Evolutionary conservation across 2,113 vertebrate species (phyloP), one percentile per base, ranked within the genome.

Genomic region (Entelurus aequoreus): DNA sequence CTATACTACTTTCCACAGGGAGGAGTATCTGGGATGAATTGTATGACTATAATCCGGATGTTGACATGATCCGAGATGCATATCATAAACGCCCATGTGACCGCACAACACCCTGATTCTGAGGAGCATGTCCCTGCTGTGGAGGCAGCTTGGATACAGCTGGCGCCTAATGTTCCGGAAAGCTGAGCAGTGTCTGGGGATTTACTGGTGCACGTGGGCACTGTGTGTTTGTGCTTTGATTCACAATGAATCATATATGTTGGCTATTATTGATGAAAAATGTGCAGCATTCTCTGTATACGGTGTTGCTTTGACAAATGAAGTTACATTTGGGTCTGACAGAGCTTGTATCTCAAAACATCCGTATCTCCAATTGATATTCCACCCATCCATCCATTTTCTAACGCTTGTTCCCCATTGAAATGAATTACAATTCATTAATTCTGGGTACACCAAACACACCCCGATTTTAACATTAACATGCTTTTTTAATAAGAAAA

Each of bases 21-120:
- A 46, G 67, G 84, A 88, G 89, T 83, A 90, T 87, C 74, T n/a
- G 13, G 83, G 85, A 88, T 87, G 87, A 86, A 78, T 74, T 78
- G 72, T 73, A 74, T 65, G 67, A 53, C 76, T 65, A 60, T 80
- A 87, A 89, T 83, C 77, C 49, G 6, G 14, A 82, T 79, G 83
- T 85, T 84, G 74, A 71, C 13, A 61, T 73, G 58, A 68, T 81
- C 75, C 77, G 68, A 16, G 65, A 59, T 57, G 82, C 57, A 64
- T 72, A 62, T 84, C 52, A 64, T 49, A 68, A 67, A 69, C 14
- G 3, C 44, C 78, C 80, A 81, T 38, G 62, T 80, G 80, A 77
- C 75, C 44, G 13, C 6, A 35, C n/a, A 28, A 28, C 64, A 55
- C 65, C 65, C 69, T 60, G 70, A 76, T 81, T 83, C 62, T 79